Base-by-base conservation (phyloP, 2,797 vertebrate genomes). In the Linurgus olivaceus region DNA sequence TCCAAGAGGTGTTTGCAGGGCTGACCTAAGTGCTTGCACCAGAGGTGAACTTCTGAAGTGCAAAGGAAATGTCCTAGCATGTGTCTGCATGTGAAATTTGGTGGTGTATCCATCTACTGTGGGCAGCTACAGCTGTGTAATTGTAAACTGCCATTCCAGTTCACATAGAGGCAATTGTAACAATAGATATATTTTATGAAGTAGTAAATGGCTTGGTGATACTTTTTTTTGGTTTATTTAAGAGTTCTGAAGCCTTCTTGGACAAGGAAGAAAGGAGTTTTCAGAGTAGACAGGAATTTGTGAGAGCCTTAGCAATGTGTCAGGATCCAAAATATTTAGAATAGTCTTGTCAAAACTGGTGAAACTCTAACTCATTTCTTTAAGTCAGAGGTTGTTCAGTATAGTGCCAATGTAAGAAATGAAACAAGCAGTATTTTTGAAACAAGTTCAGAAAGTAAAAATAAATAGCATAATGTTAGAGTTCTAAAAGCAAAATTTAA, bases 401-500 rank as follows among this genome's bases (percentile, higher is more conserved):
- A 6, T 40, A 70, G 28, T 31, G 23, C 9, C 51, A 66, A 54
- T 2, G 33, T 28, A 44, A 92, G 83, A 28, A 66, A 67, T 4
- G 7, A 89, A 94, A 90, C 17, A 57, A 38, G 45, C 20, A 21
- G 20, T n/a, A 50, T 68, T 86, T 85, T 48, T 76, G 26, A 82
- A 87, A 45, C 51, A 72, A 10, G 48, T 29, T 91, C 3, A 5
- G 38, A 63, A 77, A 81, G 47, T 61, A 68, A 89, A 91, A 93
- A 86, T 31, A 88, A 93, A 67, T 38, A 96, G 40, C 51, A 17
- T 80, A 63, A 90, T 65, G 57, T 95, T 97, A 86, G 57, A 96
- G 97, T 98, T 98, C 97, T 98, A 98, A 98, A 98, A 98, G 98
- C 96, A 98, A 98, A 97, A 98, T 99, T 99, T 99, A 99, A 99